Evolutionary conservation across 2,797 vertebrate species (phyloP).

Genomic region (Tapirus indicus): DNA sequence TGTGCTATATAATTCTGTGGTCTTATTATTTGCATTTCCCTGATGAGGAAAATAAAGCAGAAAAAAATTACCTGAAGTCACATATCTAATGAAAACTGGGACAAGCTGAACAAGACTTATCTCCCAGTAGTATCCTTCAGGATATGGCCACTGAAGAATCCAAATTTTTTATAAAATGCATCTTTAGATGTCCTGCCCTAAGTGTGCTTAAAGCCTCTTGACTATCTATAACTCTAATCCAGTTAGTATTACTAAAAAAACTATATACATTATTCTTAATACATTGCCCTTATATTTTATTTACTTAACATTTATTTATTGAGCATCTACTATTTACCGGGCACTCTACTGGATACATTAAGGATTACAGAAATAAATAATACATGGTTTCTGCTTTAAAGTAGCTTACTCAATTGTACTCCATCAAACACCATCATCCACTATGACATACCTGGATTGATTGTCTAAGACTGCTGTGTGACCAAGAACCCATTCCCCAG

Average conservation of each 20-base stretch:
- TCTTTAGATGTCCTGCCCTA: background rate
- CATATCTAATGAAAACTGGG: background rate
- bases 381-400: background rate
- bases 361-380: constrained; percentile 8
- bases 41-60: background rate
- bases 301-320: background rate
- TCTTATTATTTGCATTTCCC: background rate
- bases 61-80: background rate
- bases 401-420: background rate
- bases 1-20: background rate
- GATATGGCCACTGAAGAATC: background rate
- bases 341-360: background rate
- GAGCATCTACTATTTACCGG: background rate
- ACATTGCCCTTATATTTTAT: background rate
- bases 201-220: background rate
- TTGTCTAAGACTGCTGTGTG: background rate
- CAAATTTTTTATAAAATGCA: background rate
- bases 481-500: background rate
- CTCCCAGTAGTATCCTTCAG: background rate
- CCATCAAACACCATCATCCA: background rate
- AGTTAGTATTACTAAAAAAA: background rate
- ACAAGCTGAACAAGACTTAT: background rate
- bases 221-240: background rate
- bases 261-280: background rate
- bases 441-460: background rate